These are phyloP conservation scores for Phalacrocorax aristotelis DNA, from an alignment of 2,113 vertebrate genomes.

Conservation along the genomic window DNA sequence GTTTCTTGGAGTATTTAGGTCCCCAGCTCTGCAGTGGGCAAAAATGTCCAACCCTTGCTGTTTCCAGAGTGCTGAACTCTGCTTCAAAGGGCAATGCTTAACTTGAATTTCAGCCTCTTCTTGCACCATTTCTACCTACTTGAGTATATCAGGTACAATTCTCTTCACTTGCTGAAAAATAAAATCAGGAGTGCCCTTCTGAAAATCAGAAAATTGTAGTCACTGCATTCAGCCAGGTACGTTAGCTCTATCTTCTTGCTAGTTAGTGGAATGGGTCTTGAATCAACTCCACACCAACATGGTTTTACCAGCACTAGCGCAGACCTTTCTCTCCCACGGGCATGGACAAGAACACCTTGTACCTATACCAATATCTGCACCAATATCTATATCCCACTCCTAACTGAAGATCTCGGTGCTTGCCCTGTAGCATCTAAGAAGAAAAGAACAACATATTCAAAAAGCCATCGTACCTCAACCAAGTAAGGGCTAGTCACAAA, in stretches of 20 bases:
- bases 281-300: not conserved
- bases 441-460: not conserved
- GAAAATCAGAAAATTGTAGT: not conserved
- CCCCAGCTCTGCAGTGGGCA: not conserved
- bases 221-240: not conserved
- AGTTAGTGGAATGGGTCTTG: not conserved
- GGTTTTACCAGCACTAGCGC: not conserved
- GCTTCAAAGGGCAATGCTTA: not conserved
- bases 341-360: not conserved
- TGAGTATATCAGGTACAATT: not conserved
- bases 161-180: not conserved
- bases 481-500: not conserved
- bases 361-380: not conserved
- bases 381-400: not conserved
- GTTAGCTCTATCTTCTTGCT: not conserved
- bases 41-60: not conserved
- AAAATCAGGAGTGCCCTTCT: not conserved
- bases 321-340: not conserved
- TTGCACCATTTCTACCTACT: not conserved
- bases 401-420: not conserved
- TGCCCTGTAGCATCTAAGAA: not conserved
- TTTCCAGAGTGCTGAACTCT: not conserved
- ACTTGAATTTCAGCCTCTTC: not conserved
- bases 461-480: not conserved
- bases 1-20: not conserved